A percentile compares a stretch with the other conserved stretches of the same genome.
Evolutionary conservation across 2,113 vertebrate genomes (phyloP).

Genomic region (Paramormyrops kingsleyae): DNA sequence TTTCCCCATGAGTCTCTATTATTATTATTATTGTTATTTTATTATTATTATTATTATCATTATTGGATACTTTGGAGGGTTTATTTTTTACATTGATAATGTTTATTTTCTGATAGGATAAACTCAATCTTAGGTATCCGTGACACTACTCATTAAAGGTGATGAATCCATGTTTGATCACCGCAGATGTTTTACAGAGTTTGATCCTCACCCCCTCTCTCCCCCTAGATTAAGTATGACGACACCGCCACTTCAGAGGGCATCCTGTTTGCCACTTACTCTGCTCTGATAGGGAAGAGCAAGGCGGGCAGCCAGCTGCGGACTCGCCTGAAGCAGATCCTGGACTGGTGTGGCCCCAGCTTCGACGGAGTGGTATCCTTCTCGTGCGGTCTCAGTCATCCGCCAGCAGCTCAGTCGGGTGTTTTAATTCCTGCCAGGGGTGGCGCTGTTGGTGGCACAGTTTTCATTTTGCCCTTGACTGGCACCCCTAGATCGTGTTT

Average conservation of each 20-base stretch:
- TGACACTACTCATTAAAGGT: not conserved
- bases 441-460: not conserved
- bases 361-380: conserved; percentile 98
- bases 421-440: not conserved
- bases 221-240: conserved; percentile 86
- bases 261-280: conserved; percentile 95
- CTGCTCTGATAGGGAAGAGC: conserved; percentile 93
- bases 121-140: not conserved
- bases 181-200: not conserved
- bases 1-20: too few relatives aligned
- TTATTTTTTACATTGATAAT: not conserved
- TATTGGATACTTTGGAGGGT: not conserved
- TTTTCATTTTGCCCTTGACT: conserved; percentile 61
- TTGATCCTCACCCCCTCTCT: not conserved
- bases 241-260: conserved; percentile 98
- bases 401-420: not conserved
- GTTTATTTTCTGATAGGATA: not conserved
- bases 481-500: conserved; percentile 77
- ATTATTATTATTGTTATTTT: too few relatives aligned
- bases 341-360: conserved; percentile 88
- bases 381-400: not conserved
- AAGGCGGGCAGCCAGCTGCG: conserved; percentile 90
- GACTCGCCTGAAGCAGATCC: conserved; percentile 86
- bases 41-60: too few relatives aligned
- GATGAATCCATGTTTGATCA: not conserved